Evolutionary conservation across 1,140 invertebrate genomes (phyloP).

Genomic region (Phenacoccus solenopsis): DNA sequence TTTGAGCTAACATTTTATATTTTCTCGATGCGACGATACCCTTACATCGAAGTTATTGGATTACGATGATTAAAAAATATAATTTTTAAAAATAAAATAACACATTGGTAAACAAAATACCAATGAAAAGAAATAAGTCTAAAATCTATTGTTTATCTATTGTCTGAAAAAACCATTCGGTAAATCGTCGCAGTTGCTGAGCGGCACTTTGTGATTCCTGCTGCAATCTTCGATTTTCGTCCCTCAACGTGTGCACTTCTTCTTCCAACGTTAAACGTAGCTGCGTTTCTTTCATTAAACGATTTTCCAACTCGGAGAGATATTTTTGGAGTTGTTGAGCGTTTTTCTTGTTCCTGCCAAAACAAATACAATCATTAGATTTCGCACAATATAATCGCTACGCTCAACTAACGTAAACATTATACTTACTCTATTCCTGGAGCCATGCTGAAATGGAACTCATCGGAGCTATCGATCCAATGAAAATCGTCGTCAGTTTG

Average conservation of each 20-base stretch:
- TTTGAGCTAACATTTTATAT: neutral
- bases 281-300: conserved; percentile 47
- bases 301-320: conserved; percentile 47
- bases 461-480: conserved; percentile 2
- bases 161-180: conserved; percentile 85
- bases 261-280: conserved; percentile 48
- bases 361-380: neutral
- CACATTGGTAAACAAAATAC: too few relatives aligned
- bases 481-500: conserved; percentile 1
- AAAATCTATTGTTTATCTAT: conserved; percentile 50
- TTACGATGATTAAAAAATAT: too few relatives aligned
- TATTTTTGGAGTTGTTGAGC: conserved; percentile 41
- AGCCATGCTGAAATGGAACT: conserved; percentile 11
- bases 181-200: conserved; percentile 75
- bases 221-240: conserved; percentile 73
- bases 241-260: conserved; percentile 59
- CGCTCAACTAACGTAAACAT: neutral
- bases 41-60: too few relatives aligned
- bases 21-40: too few relatives aligned
- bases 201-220: conserved; percentile 80
- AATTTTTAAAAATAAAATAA: too few relatives aligned
- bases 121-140: neutral
- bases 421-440: neutral
- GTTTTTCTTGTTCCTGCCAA: neutral
- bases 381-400: neutral